phyloP scores from a whole-genome alignment of 2,113 vertebrate genomes.

The Anolis sagrei region DNA sequence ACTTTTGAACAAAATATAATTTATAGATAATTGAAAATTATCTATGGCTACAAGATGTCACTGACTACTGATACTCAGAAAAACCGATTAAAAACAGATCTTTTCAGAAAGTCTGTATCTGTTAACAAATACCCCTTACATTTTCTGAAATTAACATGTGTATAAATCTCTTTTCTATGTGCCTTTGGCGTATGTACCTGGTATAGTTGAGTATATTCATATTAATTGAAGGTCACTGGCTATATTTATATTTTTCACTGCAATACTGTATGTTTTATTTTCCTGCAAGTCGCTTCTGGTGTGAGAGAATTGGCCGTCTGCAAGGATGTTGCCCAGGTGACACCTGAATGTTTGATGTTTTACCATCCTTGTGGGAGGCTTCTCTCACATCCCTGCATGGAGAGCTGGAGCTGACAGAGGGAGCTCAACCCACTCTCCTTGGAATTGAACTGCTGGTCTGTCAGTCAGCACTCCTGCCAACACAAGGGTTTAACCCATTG shows the following conservation, averaged over 20 bases:
- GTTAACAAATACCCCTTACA: slow-evolving; percentile 25
- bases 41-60: slow-evolving; percentile 52
- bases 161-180: slow-evolving; percentile 23
- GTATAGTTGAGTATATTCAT: slow-evolving; percentile 30
- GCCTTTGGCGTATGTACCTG: slow-evolving; percentile 24
- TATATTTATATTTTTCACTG: slow-evolving; percentile 22
- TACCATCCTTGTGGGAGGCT: too few species aligned
- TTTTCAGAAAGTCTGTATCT: background rate
- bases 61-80: slow-evolving; percentile 56
- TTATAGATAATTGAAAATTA: background rate
- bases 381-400: too few species aligned
- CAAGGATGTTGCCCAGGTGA: too few species aligned
- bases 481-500: too few species aligned
- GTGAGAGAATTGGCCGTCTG: too few species aligned
- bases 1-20: background rate
- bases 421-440: too few species aligned
- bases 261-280: slow-evolving; percentile 29
- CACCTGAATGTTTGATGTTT: too few species aligned
- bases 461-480: too few species aligned
- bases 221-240: slow-evolving; percentile 55
- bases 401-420: too few species aligned
- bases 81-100: background rate
- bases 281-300: too few species aligned
- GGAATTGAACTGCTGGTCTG: too few species aligned
- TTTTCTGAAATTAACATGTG: slow-evolving; percentile 37